Evolutionary conservation across 37 sponge, comb jelly and placozoan genomes (phyloP), one percentile per base, ranked within the genome.

Genomic region (Aplysina aerophoba): DNA sequence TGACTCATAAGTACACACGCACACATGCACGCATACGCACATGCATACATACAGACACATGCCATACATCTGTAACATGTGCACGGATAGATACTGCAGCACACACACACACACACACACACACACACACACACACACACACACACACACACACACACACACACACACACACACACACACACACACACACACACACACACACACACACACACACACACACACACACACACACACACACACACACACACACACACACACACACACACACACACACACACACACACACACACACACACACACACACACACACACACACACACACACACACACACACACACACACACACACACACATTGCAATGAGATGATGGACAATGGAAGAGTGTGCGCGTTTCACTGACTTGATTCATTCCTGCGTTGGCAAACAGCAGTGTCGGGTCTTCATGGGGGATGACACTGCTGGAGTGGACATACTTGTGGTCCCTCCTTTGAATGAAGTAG

Each of bases 331-430:
- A 33, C 50, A 66, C 84, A 66, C 69, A 4, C 66, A 65, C 35
- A 81, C 34, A 59, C 64, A 61, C 54, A 59, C 37, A 30, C 84
- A 62, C 41, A 83, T 68, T 34, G 71, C 64, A 22, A 28, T 82
- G 39, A 8, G 36, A 33, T 30, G 22, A 33, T 13, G 4, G 53
- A 19, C 36, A 28, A 59, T 84, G 28, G 16, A 77, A 27, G 44
- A 44, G 75, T 12, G 12, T 73, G 75, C 13, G 75, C 27, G 5
- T 5, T 35, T 38, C 40, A 39, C 87, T 38, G 36, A 94, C 97
- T 88, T 99, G 99, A 41, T 99, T 99, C 99, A 99, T 99, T 50
- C 99, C 99, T 64, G 99, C 99, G 89, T 99, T 99, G 31, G 99
- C 81, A 68, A 99, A 99, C 34, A 99, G 88, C 22, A 99, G 90